Base-by-base conservation (phyloP, 2,113 vertebrate genomes). In the Pedionomus torquatus region DNA sequence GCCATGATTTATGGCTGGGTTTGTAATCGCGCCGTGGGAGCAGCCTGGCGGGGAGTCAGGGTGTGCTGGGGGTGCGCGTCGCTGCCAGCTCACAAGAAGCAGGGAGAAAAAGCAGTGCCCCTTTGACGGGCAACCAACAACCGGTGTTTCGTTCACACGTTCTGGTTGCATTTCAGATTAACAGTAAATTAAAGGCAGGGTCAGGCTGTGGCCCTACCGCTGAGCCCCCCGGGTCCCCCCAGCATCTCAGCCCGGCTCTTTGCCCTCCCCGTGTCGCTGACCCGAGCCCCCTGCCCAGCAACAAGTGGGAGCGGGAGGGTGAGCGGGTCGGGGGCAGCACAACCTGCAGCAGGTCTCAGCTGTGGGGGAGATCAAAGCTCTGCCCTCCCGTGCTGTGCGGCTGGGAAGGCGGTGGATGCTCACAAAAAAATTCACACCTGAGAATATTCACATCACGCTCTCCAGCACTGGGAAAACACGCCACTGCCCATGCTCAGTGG, bases 381-480 rank as follows among this genome's bases (percentile, higher is more conserved):
- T 66, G 28, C 74, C 64, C 52, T 81, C 82, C 74, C 0, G 17
- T 21, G 78, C 63, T 0, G 44, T 4, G 41, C 66, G 19, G 35
- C 83, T 87, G 90, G 92, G 90, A 90, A 92, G 76, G 89, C 86
- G 28, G 83, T 18, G 90, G 90, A 92, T 95, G 86, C 71, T 95
- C 68, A 4, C 82, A 43, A 68, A 89, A 91, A 92, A 57, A 93
- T 48, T 89, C 15, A 11, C 95, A 96, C 92, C 96, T 97, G 95
- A 92, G 86, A 72, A 95, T 68, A 87, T 94, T 97, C 94, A 58
- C 96, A 97, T 87, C 89, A 44, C 2, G 25, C 83, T 91, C 80
- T 91, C 65, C 64, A 16, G 76, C 3, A 11, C 89, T 93, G 89
- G 86, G 90, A 95, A 90, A 92, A 87, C 84, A 91, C 52, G 55